These are phyloP conservation scores for Chiloscyllium plagiosum DNA, from an alignment of 2,113 vertebrate genomes.

Conservation along the genomic window DNA sequence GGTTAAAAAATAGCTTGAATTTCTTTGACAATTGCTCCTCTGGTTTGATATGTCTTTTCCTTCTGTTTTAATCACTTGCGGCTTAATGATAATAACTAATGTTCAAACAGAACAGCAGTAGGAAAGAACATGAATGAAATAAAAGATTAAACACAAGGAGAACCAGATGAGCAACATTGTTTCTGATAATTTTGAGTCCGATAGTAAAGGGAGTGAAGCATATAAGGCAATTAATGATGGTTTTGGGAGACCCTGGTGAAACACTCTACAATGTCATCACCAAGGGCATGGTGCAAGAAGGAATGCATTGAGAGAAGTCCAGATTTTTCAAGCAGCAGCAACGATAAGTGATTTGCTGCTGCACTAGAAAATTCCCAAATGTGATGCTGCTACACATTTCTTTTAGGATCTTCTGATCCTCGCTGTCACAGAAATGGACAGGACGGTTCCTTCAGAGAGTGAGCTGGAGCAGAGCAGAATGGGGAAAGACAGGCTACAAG, in stretches of 20 bases:
- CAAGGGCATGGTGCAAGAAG: background rate
- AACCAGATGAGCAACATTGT: background rate
- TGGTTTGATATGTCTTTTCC: background rate
- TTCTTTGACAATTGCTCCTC: background rate
- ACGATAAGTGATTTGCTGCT: no score
- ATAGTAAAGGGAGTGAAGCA: background rate
- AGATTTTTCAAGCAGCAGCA: no score
- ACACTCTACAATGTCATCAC: background rate
- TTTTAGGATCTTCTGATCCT: no score
- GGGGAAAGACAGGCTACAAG: no score
- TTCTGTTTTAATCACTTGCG: background rate
- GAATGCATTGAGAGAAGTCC: background rate
- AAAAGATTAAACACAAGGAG: background rate
- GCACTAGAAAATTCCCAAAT: no score
- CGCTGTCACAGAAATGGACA: no score
- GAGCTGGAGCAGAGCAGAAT: no score
- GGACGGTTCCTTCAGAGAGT: no score
- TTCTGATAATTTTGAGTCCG: background rate
- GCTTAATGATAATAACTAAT: background rate
- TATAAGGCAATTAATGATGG: background rate
- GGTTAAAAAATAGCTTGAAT: background rate
- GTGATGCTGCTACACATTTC: no score
- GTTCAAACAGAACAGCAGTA: background rate
- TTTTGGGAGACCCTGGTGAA: background rate
- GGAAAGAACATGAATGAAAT: background rate